Evolutionary conservation across 2,797 vertebrate species (phyloP), one percentile per base, ranked within the genome.

Genomic region (Falco naumanni): DNA sequence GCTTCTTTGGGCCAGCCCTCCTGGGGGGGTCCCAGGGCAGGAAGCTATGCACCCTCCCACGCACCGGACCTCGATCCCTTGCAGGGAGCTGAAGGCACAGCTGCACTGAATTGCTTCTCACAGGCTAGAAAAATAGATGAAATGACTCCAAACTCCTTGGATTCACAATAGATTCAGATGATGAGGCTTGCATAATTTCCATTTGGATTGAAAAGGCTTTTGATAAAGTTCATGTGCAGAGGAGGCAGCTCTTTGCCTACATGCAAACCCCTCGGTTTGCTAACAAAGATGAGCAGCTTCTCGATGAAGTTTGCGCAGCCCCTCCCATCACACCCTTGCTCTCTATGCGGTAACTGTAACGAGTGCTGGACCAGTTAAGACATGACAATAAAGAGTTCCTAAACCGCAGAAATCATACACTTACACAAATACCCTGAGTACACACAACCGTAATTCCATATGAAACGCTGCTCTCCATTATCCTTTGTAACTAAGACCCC

Each of bases 301-400:
- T 13, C 28, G 4, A 5, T 5, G 39, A 45, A 11, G 60, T 9
- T 11, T 59, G 65, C 59, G 3, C 13, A 3, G 56, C 16, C 60
- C 57, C n/a, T 28, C 71, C n/a, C 39, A 29, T 34, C 51, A 17
- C 64, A 21, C 21, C 45, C 19, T 51, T 5, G 6, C 37, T 6
- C 76, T 25, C 77, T 6, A 2, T 3, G 6, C 13, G 13, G 1
- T 7, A 56, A 9, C 80, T 19, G 31, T 7, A 17, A 24, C 0
- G 2, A 41, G 51, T 4, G 20, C 61, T 68, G 68, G 45, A 6
- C 28, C 54, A 19, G 54, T 24, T 11, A 34, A 45, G 16, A 31
- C 68, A 18, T 2, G 25, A n/a, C 57, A 13, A 33, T 10, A 28
- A 22, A 51, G 20, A 10, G 28, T 14, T 53, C 63, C n/a, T 34